Evolutionary conservation across 1,140 invertebrate genomes (phyloP), one percentile per base, ranked within the genome.

Genomic region (Drosophila quadrilineata): DNA sequence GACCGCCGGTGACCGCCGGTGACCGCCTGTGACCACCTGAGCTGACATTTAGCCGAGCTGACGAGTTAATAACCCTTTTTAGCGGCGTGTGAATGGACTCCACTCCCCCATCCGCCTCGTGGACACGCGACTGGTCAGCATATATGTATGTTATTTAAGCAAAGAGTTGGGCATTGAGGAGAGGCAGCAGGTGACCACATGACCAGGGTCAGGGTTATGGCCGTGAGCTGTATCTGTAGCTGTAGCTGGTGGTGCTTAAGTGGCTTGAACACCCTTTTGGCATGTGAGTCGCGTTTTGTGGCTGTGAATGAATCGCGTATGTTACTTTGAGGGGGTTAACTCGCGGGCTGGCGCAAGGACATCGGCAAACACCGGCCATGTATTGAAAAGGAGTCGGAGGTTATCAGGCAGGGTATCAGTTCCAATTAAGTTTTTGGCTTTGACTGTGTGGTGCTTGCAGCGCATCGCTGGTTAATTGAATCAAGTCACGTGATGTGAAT

Each of bases 21-120:
- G 9, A 19, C 19, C 19, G 46, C 57, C 52, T 59, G 48, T 26
- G 58, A 38, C 70, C 74, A 85, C 77, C 79, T 84, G 70, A 84
- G 45, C 77, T 82, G 76, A 84, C 75, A 79, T 79, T 79, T 79
- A 79, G 72, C 28, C 71, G 43, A 79, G 66, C 80, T 88, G 87
- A 88, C 86, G 75, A 88, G 86, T 88, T 88, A 88, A 88, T 88
- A 88, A 88, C 87, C 87, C 87, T 88, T 88, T 85, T 88, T 88
- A 87, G 77, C 86, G 86, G 50, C 77, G 60, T 82, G 74, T 74
- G 70, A 71, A 72, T 60, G 56, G 41, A n/a, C n/a, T n/a, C n/a
- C n/a, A n/a, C n/a, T n/a, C n/a, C n/a, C n/a, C 36, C 29, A 36
- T 16, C 22, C 35, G 29, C 46, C 19, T 24, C n/a, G 28, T 38